Base-by-base conservation (phyloP, 2,888 invertebrate genomes). In the Malthinus flaveolus region DNA sequence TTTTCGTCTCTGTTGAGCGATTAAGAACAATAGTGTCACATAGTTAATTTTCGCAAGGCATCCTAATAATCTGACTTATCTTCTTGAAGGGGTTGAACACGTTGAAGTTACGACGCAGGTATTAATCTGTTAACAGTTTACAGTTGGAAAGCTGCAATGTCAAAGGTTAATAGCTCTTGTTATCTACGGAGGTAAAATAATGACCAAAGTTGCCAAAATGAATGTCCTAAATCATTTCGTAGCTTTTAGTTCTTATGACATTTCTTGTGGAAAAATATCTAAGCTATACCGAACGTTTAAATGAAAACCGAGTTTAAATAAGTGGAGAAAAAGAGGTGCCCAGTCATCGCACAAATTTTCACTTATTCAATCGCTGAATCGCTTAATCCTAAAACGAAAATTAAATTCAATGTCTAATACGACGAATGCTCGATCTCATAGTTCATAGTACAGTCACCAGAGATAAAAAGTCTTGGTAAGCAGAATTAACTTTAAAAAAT, bases 81-180 rank as follows among this genome's bases (percentile, higher is more conserved):
- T 47, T 35, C 35, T 13, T 10, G 35, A 49, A 23, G 15, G 52
- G 45, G 46, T 47, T 34, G 54, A 46, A 55, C 46, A 31, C 23
- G 39, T 36, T 54, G 54, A 48, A 52, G 31, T 46, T 46, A 67
- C 66, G 59, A 70, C 67, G 67, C 60, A 66, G 68, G 68, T 69
- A 71, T 69, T 71, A 71, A 69, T 68, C 68, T 69, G 71, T 68
- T 70, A 71, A 71, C 68, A 67, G 67, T 68, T 71, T 51, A 52
- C 51, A 52, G 57, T 57, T 47, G 57, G 52, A 52, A 52, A 52
- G 66, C 63, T 61, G 60, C 64, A 57, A 66, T 65, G 67, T 68
- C 67, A 56, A 59, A 66, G 66, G 64, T 67, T 69, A 68, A 69
- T 67, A 67, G 59, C 49, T 64, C 62, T 65, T 66, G 64, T 53